Percentiles rank a stretch among this genome's conserved stretches.
Conservation (phyloP, 1,140 invertebrate species). For the Gryllus bimaculatus region DNA sequence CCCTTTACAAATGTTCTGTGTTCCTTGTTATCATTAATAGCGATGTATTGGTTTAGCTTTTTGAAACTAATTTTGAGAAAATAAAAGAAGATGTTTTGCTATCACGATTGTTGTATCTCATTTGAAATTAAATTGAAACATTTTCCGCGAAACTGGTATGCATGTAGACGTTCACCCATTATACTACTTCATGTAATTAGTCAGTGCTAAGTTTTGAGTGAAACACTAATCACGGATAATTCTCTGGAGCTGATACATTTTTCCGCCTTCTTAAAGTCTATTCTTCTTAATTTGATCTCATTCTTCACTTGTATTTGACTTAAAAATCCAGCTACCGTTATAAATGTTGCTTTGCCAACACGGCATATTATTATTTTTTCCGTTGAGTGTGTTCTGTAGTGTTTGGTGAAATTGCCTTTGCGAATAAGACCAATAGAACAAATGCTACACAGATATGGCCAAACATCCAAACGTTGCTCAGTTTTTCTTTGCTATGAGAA, state of each 20-base stretch:
- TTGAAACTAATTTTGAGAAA: too few species aligned
- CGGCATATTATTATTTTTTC: constrained; percentile 40
- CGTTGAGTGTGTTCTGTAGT: constrained; percentile 2
- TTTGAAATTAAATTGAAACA: constrained; percentile 30
- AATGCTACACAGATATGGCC: constrained; percentile 38
- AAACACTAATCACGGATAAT: constrained; percentile 33
- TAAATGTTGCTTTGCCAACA: not conserved
- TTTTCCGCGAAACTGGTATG: constrained; percentile 26
- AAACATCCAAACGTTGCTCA: constrained; percentile 40
- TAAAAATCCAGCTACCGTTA: not conserved
- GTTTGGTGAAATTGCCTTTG: constrained; percentile 37
- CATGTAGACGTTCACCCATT: constrained; percentile 31
- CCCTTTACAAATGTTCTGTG: too few species aligned
- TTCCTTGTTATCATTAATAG: too few species aligned
- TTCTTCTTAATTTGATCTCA: constrained; percentile 20
- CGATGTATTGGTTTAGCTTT: too few species aligned
- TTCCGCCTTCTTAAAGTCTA: not conserved
- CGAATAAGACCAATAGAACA: constrained; percentile 40
- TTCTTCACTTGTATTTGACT: constrained; percentile 32
- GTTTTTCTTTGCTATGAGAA: constrained; percentile 11
- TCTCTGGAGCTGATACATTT: not conserved
- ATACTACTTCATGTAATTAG: constrained; percentile 19
- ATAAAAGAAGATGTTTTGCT: too few species aligned
- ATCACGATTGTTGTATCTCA: too few species aligned
- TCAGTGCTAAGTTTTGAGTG: constrained; percentile 18